phyloP scores from a whole-genome alignment of 2,797 vertebrate genomes.

The Falco rusticolus region DNA sequence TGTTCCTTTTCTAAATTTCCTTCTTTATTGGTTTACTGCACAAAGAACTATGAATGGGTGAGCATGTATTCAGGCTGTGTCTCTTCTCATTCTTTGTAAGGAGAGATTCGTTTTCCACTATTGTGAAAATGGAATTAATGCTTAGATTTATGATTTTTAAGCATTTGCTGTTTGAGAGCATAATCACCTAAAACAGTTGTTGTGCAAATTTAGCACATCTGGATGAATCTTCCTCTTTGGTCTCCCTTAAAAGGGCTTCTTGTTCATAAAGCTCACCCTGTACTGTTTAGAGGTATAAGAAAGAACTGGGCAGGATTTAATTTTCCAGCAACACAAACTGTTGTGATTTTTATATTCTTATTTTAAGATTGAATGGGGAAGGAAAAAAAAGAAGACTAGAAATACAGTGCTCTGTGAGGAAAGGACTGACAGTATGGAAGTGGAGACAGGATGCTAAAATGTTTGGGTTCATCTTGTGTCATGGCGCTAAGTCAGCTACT shows the following conservation, averaged over 20 bases:
- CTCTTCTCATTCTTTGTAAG: slow-evolving; percentile 21
- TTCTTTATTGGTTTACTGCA: slow-evolving; percentile 26
- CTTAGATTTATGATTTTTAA: slow-evolving; percentile 46
- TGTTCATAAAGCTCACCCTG: not conserved
- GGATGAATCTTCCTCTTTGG: not conserved
- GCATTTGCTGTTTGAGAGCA: slow-evolving; percentile 40
- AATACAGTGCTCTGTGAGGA: not conserved
- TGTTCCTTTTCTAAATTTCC: slow-evolving; percentile 20
- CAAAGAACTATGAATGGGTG: slow-evolving; percentile 47
- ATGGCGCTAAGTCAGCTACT: not conserved
- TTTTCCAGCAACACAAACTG: not conserved
- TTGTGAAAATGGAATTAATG: slow-evolving; percentile 54
- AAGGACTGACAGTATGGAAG: not conserved
- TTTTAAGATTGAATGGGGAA: not conserved
- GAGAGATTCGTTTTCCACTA: slow-evolving; percentile 2
- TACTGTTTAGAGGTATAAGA: not conserved
- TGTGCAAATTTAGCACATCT: slow-evolving; percentile 17
- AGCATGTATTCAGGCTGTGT: not conserved
- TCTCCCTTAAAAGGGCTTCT: not conserved
- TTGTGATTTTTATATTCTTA: not conserved
- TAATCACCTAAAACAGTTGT: slow-evolving; percentile 4
- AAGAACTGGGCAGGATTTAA: not conserved
- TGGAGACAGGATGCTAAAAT: not conserved
- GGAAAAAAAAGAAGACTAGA: not conserved
- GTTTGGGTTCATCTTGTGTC: not conserved